phyloP scores from a whole-genome alignment of 2,888 invertebrate genomes.

The Pseudococcus viburni region DNA sequence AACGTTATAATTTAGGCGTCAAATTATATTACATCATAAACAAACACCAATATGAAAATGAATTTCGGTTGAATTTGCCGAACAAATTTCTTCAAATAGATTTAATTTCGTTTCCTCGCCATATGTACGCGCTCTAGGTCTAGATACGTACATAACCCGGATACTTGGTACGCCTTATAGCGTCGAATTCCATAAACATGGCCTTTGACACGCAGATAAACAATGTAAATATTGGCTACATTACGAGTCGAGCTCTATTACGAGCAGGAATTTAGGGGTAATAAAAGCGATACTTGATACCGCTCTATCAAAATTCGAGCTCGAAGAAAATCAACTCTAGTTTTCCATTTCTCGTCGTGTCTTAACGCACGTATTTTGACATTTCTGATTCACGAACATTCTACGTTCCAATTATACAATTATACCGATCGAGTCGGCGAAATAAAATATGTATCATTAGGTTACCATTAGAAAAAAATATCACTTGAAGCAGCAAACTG shows the following conservation, averaged over 20 bases:
- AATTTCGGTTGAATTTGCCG: constrained; percentile 24
- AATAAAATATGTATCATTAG: not conserved
- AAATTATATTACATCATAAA: constrained; percentile 60
- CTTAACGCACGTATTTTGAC: not conserved
- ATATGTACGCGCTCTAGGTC: not conserved
- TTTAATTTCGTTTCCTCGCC: constrained; percentile 36
- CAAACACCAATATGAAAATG: constrained; percentile 29
- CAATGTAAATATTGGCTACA: constrained; percentile 25
- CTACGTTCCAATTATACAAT: not conserved
- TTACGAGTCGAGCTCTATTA: constrained; percentile 26
- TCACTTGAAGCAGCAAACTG: not conserved
- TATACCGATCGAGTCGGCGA: not conserved
- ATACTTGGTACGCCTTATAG: not conserved
- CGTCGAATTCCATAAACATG: constrained; percentile 11
- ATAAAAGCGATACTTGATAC: constrained; percentile 31
- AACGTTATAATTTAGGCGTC: constrained; percentile 64
- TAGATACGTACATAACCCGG: not conserved
- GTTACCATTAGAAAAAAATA: not conserved
- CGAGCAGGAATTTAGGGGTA: constrained; percentile 1
- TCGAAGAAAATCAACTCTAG: not conserved
- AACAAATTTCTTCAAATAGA: constrained; percentile 49
- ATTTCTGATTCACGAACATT: not conserved
- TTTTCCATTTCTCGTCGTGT: not conserved
- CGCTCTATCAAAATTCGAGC: not conserved
- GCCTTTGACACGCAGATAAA: constrained; percentile 16